Evolutionary conservation across 2,113 vertebrate genomes (phyloP).

Genomic region (Ploceus nigricollis): DNA sequence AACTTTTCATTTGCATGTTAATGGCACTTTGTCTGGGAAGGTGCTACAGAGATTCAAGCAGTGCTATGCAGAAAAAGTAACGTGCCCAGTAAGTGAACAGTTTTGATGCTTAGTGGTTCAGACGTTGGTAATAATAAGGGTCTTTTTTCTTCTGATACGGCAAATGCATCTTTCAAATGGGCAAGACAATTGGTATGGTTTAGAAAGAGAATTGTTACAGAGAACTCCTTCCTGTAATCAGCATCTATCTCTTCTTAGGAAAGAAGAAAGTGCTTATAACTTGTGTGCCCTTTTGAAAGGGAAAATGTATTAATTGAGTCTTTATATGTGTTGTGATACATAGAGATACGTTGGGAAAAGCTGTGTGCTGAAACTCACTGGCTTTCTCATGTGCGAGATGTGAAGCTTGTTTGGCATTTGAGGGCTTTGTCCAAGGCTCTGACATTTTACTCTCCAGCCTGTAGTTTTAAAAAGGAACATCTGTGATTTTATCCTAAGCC

Average conservation of each 20-base stretch:
- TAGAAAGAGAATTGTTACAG: not conserved
- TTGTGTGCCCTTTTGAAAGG: not conserved
- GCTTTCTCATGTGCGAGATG: not conserved
- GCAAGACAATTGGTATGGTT: not conserved
- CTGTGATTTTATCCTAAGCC: not conserved
- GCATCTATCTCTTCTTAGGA: not conserved
- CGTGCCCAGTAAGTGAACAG: not conserved
- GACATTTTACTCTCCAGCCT: not conserved
- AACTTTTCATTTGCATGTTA: constrained; percentile 20
- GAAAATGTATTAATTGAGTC: not conserved
- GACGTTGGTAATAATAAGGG: not conserved
- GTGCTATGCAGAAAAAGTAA: not conserved
- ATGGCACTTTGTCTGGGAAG: not conserved
- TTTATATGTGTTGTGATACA: not conserved
- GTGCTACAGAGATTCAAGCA: not conserved
- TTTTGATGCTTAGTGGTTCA: not conserved
- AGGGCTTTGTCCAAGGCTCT: not conserved
- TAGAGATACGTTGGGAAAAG: not conserved
- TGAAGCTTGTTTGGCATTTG: not conserved
- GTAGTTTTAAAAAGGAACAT: not conserved
- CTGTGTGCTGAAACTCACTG: not conserved
- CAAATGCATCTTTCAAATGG: not conserved
- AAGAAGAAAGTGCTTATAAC: not conserved
- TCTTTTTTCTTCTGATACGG: not conserved
- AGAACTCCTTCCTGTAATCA: not conserved